Conservation (phyloP, 2,797 vertebrate genomes). For the Odontamblyopus rebecca region DNA sequence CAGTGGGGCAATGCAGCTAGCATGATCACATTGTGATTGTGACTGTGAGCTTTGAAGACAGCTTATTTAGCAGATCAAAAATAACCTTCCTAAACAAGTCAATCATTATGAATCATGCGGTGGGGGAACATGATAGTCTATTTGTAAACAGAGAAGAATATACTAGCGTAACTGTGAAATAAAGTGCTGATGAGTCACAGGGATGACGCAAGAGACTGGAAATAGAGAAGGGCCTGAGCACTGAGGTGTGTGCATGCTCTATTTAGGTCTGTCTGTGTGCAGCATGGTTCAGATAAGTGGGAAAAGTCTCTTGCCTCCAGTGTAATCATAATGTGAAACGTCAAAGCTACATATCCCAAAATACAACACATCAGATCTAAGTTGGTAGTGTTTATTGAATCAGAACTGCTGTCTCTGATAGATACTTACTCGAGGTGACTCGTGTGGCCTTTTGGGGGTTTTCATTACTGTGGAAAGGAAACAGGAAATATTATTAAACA, state of each 20-base stretch:
- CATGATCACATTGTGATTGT: conserved; percentile 26
- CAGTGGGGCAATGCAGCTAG: conserved; percentile 44
- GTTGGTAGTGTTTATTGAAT: conserved; percentile 60
- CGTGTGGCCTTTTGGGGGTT: conserved; percentile 75
- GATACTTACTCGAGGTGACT: conserved; percentile 80
- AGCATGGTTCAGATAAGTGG: conserved; percentile 1
- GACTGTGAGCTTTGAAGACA: conserved; percentile 4
- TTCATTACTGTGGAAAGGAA: conserved; percentile 71
- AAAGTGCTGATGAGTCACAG: conserved; percentile 27
- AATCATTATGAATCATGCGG: background rate
- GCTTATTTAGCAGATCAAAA: background rate
- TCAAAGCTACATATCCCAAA: conserved; percentile 39
- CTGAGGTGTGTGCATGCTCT: conserved; percentile 8
- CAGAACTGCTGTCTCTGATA: conserved; percentile 52
- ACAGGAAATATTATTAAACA: conserved; percentile 1
- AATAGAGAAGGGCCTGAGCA: conserved; percentile 19
- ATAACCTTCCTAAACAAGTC: conserved; percentile 1
- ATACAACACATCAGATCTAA: conserved; percentile 36
- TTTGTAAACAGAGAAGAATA: conserved; percentile 17
- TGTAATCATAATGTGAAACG: conserved; percentile 27
- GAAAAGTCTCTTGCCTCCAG: background rate
- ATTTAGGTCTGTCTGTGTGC: conserved; percentile 12
- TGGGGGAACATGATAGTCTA: conserved; percentile 5
- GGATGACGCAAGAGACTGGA: conserved; percentile 26
- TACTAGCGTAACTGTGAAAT: conserved; percentile 15